Conservation (phyloP, 37 sponge, comb jelly and placozoan species). For the Cliona cf. orientalis region DNA sequence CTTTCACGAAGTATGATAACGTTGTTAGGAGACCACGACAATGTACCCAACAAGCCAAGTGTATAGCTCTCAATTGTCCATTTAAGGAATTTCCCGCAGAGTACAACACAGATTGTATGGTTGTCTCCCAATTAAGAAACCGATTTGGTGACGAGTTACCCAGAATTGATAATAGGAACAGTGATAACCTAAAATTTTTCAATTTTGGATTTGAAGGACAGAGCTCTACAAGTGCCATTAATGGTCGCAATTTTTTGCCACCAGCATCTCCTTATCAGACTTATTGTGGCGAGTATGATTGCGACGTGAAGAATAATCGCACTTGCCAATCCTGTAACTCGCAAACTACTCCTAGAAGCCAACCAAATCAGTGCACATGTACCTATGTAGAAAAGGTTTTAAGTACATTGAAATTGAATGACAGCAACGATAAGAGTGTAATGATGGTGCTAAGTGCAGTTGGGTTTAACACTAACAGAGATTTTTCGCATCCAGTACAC, state of each 20-base stretch:
- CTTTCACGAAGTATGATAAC: background rate
- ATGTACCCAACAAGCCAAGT: conserved; percentile 13
- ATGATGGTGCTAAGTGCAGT: conserved; percentile 42
- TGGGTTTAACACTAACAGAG: background rate
- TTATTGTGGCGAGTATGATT: background rate
- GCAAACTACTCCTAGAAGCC: no score
- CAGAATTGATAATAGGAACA: background rate
- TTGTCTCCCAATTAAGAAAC: conserved; percentile 24
- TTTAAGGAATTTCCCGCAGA: conserved; percentile 36
- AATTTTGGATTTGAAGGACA: conserved; percentile 86
- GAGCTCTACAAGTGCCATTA: conserved; percentile 59
- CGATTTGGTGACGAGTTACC: conserved; percentile 4
- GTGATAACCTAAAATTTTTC: conserved; percentile 57
- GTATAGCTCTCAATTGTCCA: conserved; percentile 79
- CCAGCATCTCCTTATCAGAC: conserved; percentile 62
- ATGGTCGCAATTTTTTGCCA: conserved; percentile 69
- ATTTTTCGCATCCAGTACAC: conserved; percentile 75
- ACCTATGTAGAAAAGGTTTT: no score
- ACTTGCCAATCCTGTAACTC: no score
- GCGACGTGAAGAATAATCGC: no score
- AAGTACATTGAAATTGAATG: no score
- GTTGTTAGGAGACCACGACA: background rate
- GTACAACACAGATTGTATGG: conserved; percentile 48
- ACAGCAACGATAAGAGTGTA: no score
- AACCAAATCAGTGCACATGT: no score